Base-by-base conservation (phyloP, 2,797 vertebrate species). In the Acipenser ruthenus region DNA sequence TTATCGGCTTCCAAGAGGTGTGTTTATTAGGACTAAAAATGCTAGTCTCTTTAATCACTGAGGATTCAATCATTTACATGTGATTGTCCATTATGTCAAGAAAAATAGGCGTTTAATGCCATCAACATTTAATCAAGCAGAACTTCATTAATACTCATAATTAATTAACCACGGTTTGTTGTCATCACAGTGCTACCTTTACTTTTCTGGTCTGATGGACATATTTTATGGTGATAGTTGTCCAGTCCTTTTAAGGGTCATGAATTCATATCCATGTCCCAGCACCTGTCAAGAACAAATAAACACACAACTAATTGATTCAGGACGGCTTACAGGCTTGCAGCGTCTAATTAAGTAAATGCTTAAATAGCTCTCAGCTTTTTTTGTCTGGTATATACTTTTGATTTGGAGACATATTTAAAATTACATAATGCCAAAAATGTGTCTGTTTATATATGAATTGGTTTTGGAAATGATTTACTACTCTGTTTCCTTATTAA, bases 281-380 rank as follows among this genome's bases (percentile, higher is more conserved):
- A 82, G 85, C 83, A 82, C 80, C 85, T 91, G 88, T 89, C 89
- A 91, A 84, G 86, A 86, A 84, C 86, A 88, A 89, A 91, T 89
- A 91, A 88, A 87, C 84, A 87, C 79, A 82, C 79, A 85, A 86
- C 86, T 87, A 90, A 90, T 87, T 88, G 88, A 87, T 87, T 86
- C 86, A 84, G 79, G 77, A 80, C 77, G 74, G 56, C 77, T 60
- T 53, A 77, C 75, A 80, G 79, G 80, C 81, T 84, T 69, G 73
- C 72, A 78, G 60, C 7, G 6, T 62, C 78, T 75, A 78, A 70
- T 78, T 68, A 80, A 73, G 79, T 70, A 75, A 75, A 77, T 72
- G 74, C 70, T 70, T 4, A 71, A 62, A 15, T 48, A 70, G 18
- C 62, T 50, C 63, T 60, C 8, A 11, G 56, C 49, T 52, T 50